These are phyloP conservation scores for Drosophila phalerata DNA, from an alignment of 2,888 invertebrate species.

Conservation along the genomic window DNA sequence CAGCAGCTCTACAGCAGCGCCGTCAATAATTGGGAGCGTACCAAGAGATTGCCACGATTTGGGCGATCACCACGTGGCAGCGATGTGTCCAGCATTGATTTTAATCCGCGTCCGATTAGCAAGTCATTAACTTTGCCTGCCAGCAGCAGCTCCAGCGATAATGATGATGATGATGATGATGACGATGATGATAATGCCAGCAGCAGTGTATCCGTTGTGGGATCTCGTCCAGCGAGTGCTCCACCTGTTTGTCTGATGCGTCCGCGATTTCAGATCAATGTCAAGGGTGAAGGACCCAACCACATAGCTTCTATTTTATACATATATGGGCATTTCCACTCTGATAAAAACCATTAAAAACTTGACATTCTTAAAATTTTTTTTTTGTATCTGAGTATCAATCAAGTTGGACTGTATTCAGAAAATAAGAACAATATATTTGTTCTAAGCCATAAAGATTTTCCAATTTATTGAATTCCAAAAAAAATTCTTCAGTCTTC, in stretches of 20 bases:
- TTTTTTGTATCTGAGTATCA: too few species aligned
- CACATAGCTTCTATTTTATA: not conserved
- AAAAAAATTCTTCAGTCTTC: too few species aligned
- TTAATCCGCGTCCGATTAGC: conserved; percentile 48
- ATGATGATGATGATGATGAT: conserved; percentile 61
- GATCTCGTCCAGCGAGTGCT: conserved; percentile 71
- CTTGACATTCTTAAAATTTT: too few species aligned
- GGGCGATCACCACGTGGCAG: conserved; percentile 53
- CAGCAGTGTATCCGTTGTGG: conserved; percentile 21
- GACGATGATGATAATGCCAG: conserved; percentile 62
- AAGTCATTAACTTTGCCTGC: conserved; percentile 76
- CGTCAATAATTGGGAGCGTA: conserved; percentile 84
- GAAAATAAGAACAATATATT: too few species aligned
- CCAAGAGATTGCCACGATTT: conserved; percentile 64
- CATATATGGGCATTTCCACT: not conserved
- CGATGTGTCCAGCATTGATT: conserved; percentile 69
- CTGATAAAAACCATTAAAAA: too few species aligned
- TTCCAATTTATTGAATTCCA: too few species aligned
- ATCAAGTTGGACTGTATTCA: too few species aligned
- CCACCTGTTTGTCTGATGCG: conserved; percentile 65
- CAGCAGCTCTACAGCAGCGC: conserved; percentile 86
- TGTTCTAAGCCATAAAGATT: too few species aligned
- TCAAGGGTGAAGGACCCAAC: conserved; percentile 71
- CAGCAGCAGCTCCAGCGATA: conserved; percentile 65
- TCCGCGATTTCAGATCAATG: conserved; percentile 72